Evolutionary conservation across 37 sponge, comb jelly and placozoan species (phyloP).

Genomic region (Chondrilla cf. caribensis): DNA sequence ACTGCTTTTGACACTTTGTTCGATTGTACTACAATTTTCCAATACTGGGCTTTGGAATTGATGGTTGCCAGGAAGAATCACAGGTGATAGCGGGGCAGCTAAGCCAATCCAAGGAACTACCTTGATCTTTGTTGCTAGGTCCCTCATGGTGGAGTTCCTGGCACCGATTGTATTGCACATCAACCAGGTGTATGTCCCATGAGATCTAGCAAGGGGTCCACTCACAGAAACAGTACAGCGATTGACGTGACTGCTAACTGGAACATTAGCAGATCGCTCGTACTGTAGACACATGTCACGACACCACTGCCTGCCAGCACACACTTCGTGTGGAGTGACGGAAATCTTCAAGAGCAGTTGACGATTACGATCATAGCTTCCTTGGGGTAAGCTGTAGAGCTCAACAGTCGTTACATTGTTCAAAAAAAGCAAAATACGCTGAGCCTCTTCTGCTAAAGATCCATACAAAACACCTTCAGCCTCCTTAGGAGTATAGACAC

Average conservation of each 20-base stretch:
- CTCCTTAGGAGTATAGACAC: constrained; percentile 7
- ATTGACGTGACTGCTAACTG: neutral
- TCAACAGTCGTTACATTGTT: constrained; percentile 41
- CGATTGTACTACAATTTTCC: neutral
- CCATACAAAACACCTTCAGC: constrained; percentile 26
- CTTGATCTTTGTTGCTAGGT: constrained; percentile 29
- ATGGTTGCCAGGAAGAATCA: neutral
- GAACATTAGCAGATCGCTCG: neutral
- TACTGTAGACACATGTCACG: neutral
- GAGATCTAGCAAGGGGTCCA: neutral
- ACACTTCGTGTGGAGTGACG: constrained; percentile 20
- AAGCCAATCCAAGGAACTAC: constrained; percentile 76
- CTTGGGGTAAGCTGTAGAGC: constrained; percentile 6
- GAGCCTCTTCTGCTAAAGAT: constrained; percentile 47
- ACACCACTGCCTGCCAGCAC: constrained; percentile 19
- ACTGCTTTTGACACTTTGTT: neutral
- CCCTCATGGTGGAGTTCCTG: neutral
- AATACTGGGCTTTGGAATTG: neutral
- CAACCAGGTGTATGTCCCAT: constrained; percentile 41
- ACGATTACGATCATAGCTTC: neutral
- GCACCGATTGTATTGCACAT: constrained; percentile 52
- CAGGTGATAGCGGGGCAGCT: constrained; percentile 40
- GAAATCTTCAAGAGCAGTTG: neutral
- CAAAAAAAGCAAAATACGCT: constrained; percentile 57
- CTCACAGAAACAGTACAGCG: constrained; percentile 3